Conservation (phyloP, 2,888 invertebrate species). For the Cephus runcator region DNA sequence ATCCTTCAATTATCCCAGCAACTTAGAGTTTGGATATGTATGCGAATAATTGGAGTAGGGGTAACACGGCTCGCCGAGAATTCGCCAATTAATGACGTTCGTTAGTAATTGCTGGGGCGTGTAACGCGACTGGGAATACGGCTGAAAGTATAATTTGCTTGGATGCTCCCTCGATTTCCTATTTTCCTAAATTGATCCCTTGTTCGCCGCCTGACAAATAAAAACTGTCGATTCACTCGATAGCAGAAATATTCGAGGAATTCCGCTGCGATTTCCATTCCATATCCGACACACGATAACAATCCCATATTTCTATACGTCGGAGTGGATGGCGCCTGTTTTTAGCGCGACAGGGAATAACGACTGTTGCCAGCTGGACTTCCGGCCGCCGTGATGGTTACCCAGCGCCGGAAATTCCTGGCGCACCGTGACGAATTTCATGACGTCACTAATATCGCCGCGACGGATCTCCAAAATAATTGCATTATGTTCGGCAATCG, state of each 20-base stretch:
- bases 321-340: not conserved
- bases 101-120: not conserved
- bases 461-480: slow-evolving; percentile 41
- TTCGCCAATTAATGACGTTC: not conserved
- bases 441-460: slow-evolving; percentile 26
- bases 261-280: not conserved
- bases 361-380: not conserved
- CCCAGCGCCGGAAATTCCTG: slow-evolving; percentile 31
- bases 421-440: slow-evolving; percentile 31
- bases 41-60: not conserved
- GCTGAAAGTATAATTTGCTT: not conserved
- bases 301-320: not conserved
- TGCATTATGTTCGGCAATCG: slow-evolving; percentile 24
- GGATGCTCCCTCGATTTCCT: not conserved
- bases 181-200: not conserved
- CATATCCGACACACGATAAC: not conserved
- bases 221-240: not conserved
- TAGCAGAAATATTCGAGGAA: not conserved
- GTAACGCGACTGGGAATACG: not conserved
- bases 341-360: not conserved
- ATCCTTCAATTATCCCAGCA: not conserved
- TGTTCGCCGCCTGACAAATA: not conserved
- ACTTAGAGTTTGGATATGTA: not conserved
- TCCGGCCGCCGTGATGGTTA: slow-evolving; percentile 18
- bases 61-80: not conserved